A percentile compares a stretch with the other conserved stretches of the same genome.
These are phyloP conservation scores for Argyrosomus japonicus DNA, from an alignment of 2,113 vertebrate species.

Conservation along the genomic window DNA sequence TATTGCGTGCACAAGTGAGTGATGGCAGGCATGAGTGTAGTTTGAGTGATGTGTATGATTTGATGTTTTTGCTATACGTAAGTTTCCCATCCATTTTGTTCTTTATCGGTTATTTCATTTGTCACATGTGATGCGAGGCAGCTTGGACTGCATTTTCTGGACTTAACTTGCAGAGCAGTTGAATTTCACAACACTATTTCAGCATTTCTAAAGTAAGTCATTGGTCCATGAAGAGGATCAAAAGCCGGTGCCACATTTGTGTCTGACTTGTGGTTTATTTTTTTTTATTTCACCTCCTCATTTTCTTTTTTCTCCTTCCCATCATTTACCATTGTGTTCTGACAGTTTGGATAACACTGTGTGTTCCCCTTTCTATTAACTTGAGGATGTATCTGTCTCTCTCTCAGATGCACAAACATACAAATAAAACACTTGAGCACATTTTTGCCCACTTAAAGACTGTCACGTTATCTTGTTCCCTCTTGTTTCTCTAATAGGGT, in stretches of 20 bases:
- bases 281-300: neutral
- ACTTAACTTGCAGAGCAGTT: neutral
- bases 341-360: neutral
- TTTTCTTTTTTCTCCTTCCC: slow-evolving; percentile 8
- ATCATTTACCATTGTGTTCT: neutral
- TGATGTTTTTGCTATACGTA: neutral
- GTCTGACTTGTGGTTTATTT: neutral
- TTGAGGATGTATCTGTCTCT: neutral
- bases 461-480: slow-evolving; percentile 37
- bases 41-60: neutral
- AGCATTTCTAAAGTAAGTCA: slow-evolving; percentile 10
- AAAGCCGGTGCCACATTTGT: neutral
- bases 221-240: neutral
- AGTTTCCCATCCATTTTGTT: neutral
- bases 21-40: neutral
- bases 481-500: slow-evolving; percentile 51
- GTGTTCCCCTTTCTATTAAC: neutral
- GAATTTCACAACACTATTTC: slow-evolving; percentile 7
- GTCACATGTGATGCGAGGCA: neutral
- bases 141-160: slow-evolving; percentile 1
- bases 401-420: neutral
- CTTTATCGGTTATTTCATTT: slow-evolving; percentile 4
- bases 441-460: slow-evolving; percentile 6
- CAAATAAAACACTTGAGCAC: slow-evolving; percentile 23
- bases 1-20: neutral